Percentiles rank a stretch among this genome's conserved stretches.
These are phyloP conservation scores for Gnathonemus longibarbis DNA, from an alignment of 2,113 vertebrate species.

Conservation along the genomic window DNA sequence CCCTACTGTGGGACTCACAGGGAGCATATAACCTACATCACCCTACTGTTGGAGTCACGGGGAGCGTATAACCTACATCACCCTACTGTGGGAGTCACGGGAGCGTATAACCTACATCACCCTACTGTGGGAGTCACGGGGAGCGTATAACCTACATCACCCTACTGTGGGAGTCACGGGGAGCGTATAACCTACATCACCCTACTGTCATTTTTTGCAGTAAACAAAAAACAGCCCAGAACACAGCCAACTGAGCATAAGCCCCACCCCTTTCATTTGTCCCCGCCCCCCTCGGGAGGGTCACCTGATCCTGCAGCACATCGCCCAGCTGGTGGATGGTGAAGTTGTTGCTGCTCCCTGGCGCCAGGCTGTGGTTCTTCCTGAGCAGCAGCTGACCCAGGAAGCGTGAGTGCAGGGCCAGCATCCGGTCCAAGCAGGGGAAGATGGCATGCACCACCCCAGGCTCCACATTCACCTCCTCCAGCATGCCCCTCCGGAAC, in stretches of 20 bases:
- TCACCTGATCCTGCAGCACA: constrained; percentile 69
- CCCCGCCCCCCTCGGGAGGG: not conserved
- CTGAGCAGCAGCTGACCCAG: constrained; percentile 69
- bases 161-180: not conserved
- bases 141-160: not conserved
- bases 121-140: not conserved
- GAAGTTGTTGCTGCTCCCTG: constrained; percentile 76
- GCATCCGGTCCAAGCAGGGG: constrained; percentile 82
- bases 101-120: not conserved
- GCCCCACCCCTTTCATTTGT: not conserved
- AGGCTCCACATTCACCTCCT: constrained; percentile 79
- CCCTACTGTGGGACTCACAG: not conserved
- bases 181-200: not conserved
- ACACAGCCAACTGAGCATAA: not conserved
- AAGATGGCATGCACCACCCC: constrained; percentile 76
- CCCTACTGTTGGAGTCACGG: not conserved
- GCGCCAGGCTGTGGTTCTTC: constrained; percentile 65
- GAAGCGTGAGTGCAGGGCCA: constrained; percentile 73
- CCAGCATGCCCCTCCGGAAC: constrained; percentile 81
- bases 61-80: not conserved
- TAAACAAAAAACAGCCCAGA: not conserved
- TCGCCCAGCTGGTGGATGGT: constrained; percentile 76
- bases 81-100: not conserved
- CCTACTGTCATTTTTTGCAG: not conserved
- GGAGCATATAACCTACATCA: not conserved